phyloP scores from a whole-genome alignment of 1,140 invertebrate genomes.

The Calosoma granatense region DNA sequence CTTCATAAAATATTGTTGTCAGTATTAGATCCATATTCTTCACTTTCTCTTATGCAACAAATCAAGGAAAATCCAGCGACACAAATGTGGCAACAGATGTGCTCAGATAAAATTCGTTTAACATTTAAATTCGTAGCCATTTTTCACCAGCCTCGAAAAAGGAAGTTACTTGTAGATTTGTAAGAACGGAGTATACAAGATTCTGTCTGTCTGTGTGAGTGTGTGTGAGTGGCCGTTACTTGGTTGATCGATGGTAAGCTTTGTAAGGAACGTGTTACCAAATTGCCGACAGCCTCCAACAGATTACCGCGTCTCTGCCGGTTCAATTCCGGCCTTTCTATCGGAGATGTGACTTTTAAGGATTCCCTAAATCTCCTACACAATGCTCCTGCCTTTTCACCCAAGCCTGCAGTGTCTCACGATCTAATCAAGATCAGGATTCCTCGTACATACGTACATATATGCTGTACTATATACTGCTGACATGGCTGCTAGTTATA shows the following conservation, averaged over 20 bases:
- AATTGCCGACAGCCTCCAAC: slow-evolving; percentile 1
- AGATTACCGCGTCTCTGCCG: neutral
- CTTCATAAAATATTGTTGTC: too few species aligned
- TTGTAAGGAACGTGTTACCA: slow-evolving; percentile 8
- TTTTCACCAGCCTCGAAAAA: neutral
- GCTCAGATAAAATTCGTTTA: neutral
- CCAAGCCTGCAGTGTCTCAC: too few species aligned
- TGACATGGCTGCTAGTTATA: too few species aligned
- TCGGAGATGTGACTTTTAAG: slow-evolving; percentile 4
- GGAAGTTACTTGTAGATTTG: neutral
- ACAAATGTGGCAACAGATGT: too few species aligned
- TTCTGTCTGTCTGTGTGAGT: neutral
- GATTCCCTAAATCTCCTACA: slow-evolving; percentile 4
- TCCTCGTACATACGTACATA: too few species aligned
- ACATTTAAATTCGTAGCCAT: neutral
- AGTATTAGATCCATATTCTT: too few species aligned
- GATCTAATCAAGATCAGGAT: too few species aligned
- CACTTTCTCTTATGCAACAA: too few species aligned
- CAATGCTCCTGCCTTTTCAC: neutral
- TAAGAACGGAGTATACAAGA: neutral
- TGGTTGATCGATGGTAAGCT: neutral
- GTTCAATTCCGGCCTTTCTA: slow-evolving; percentile 3
- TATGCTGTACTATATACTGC: too few species aligned
- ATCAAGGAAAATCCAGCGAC: too few species aligned
- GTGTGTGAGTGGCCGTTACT: neutral